Evolutionary conservation across 2,888 invertebrate genomes (phyloP), one percentile per base, ranked within the genome.

Genomic region (Hypomecis atomaria): DNA sequence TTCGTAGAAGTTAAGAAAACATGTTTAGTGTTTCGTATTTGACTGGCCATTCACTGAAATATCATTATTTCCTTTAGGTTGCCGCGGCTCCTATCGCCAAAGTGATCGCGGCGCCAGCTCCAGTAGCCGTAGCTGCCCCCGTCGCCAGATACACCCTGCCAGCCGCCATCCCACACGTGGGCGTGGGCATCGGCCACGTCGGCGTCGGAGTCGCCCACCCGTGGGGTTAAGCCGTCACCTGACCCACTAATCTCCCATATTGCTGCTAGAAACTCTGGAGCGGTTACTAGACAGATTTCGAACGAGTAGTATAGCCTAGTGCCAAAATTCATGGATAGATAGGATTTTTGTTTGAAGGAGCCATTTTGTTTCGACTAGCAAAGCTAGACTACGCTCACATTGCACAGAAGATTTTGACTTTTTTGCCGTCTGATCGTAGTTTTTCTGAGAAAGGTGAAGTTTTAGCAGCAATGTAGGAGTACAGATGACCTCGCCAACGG

Each of bases 131-230:
- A 0, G 87, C 88, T 3, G 86, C 88, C 0, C 88, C 89, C 3
- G 84, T 86, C 36, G 88, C 88, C 47, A 77, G 83, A 63, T 79
- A 79, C 69, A 75, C 77, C 6, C 70, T 81, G 0, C 78, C 83
- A 38, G 53, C 65, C 6, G n/a, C 59, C 54, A n/a, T 38, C 65
- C 75, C 79, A 2, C 67, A 66, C 62, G 56, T 67, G 23, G 68
- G 65, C 62, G 56, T 67, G 23, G 68, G 65, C 62, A 38, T 38
- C 38, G 38, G 38, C 38, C 38, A 38, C 89, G 23, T 91, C 90
- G 90, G 87, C 47, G 78, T 83, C 49, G 77, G 76, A 59, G 73
- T 88, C 59, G 89, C 83, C 53, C 85, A 90, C 84, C 89, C 90
- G 11, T 91, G 91, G 91, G 87, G 88, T 67, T 91, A 90, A 77